A percentile compares a stretch with the other conserved stretches of the same genome.
phyloP scores from a whole-genome alignment of 2,113 vertebrate genomes.

The Tetrao urogallus region DNA sequence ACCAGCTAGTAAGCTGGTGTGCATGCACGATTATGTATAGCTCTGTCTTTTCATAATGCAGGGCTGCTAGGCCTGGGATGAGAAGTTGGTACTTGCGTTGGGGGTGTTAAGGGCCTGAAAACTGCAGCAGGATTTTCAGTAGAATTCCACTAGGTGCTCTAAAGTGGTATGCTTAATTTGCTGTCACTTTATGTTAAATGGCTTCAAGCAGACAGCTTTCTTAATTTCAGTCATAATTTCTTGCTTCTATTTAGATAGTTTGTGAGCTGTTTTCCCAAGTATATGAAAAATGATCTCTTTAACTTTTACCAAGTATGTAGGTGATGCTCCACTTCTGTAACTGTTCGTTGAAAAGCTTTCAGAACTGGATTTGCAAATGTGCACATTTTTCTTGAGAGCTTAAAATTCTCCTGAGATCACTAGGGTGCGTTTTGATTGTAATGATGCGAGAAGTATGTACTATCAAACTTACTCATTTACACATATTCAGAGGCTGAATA shows the following conservation, averaged over 20 bases:
- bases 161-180: neutral
- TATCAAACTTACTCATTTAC: neutral
- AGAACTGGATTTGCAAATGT: neutral
- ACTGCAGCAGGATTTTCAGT: neutral
- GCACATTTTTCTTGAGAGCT: neutral
- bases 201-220: neutral
- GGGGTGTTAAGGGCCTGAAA: neutral
- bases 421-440: neutral
- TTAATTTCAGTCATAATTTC: neutral
- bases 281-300: neutral
- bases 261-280: neutral
- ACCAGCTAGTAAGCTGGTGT: neutral
- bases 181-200: neutral
- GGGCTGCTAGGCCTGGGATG: neutral
- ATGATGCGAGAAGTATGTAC: neutral
- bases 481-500: fast-evolving
- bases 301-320: neutral
- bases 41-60: neutral
- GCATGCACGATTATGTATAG: neutral
- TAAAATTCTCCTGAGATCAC: neutral
- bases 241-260: neutral
- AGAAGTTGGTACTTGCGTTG: neutral
- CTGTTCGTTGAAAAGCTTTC: neutral
- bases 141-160: neutral
- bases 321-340: neutral